Base-by-base conservation (phyloP, 2,888 invertebrate genomes). In the Portevinia maculata region DNA sequence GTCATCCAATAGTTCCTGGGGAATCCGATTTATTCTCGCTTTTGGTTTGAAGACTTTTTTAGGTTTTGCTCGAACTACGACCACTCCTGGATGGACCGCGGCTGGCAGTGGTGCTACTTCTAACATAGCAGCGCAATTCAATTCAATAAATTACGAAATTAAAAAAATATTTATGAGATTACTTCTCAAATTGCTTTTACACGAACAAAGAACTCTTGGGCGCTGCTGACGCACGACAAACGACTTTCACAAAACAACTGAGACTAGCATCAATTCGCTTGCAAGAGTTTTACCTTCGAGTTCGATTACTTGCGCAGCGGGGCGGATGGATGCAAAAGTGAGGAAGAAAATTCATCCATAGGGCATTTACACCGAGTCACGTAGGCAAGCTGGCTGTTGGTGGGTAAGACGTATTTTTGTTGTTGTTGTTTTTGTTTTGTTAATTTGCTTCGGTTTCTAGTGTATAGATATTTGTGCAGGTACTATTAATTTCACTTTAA, bases 11-110 rank as follows among this genome's bases (percentile, higher is more conserved):
- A 98, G 92, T 86, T 95, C 94, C 84, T 94, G 94, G 0, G 97
- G 97, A 85, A 97, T 95, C 91, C 95, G 96, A 89, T 94, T 96
- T 17, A 95, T 91, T 88, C 94, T 94, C 44, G 94, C 92, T 64
- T 93, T 93, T 0, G 95, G 94, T 90, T 95, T 96, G 87, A 96
- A 96, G 46, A 96, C 93, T 91, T 96, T 96, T 83, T 96, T 92
- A 11, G 95, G 94, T 90, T 95, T 96, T 2, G 96, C 96, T 81
- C 94, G 94, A 3, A 96, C 93, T 7, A 96, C 94, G 1, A 96
- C 88, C 2, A 89, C 85, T 79, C 89, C 87, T 4, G 78, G 60
- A 11, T 70, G 75, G 11, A 17, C 41, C 21, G 41, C n/a, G 8
- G 11, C 11, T 9, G 76, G 46, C 28, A 71, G 32, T 50, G 53